Evolutionary conservation across 2,113 vertebrate genomes (phyloP).

Genomic region (Cephalopholis sonnerati): DNA sequence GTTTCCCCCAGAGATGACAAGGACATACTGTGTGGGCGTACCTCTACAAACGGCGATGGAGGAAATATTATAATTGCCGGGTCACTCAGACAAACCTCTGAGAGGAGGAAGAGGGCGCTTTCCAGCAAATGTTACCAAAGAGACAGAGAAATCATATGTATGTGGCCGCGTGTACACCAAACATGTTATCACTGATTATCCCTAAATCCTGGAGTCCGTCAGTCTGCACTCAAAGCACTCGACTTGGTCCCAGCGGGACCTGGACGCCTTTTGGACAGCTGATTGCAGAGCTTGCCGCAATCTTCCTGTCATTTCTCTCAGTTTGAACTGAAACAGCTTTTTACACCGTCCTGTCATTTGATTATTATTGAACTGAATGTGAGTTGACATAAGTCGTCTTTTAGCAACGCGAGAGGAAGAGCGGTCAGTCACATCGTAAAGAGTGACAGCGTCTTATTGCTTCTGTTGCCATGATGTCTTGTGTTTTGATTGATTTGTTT

Average conservation of each 20-base stretch:
- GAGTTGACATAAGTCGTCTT: background rate
- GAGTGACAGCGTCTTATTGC: background rate
- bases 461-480: background rate
- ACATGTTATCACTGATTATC: slow-evolving; percentile 2
- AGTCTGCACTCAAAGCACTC: slow-evolving; percentile 37
- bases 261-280: slow-evolving; percentile 13
- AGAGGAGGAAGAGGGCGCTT: slow-evolving; percentile 13
- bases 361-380: slow-evolving; percentile 12
- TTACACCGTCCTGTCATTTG: background rate
- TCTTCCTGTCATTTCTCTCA: background rate
- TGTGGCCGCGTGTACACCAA: background rate
- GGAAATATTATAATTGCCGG: slow-evolving; percentile 26
- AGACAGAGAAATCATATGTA: background rate
- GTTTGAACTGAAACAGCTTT: slow-evolving; percentile 14
- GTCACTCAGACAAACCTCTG: slow-evolving; percentile 25
- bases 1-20: slow-evolving; percentile 23
- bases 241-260: slow-evolving; percentile 13
- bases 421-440: too few species aligned
- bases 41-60: slow-evolving; percentile 17
- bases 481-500: background rate
- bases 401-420: background rate
- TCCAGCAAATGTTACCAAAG: background rate
- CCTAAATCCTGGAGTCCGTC: slow-evolving; percentile 19
- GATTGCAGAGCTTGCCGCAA: slow-evolving; percentile 1
- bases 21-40: slow-evolving; percentile 14